A percentile compares a stretch with the other conserved stretches of the same genome.
Evolutionary conservation across 2,113 vertebrate genomes (phyloP).

Genomic region (Oxyura jamaicensis): DNA sequence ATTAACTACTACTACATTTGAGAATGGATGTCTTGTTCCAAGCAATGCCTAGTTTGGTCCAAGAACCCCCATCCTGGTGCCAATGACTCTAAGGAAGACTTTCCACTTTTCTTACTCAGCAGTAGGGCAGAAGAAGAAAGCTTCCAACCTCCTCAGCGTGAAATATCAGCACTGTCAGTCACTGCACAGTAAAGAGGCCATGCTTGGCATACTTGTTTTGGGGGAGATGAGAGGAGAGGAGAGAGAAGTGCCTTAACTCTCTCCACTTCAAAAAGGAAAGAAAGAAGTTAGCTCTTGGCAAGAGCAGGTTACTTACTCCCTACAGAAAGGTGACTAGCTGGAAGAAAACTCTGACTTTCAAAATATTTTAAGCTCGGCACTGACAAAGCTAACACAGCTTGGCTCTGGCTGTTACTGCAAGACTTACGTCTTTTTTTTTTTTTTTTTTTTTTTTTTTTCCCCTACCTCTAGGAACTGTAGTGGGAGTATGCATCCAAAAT

Average conservation of each 20-base stretch:
- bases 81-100: not conserved
- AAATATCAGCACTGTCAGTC: not conserved
- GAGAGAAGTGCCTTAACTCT: not conserved
- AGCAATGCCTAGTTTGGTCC: not conserved
- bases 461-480: not conserved
- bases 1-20: not conserved
- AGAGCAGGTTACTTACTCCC: not conserved
- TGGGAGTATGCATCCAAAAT: not conserved
- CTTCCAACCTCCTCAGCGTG: not conserved
- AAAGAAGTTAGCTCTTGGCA: not conserved
- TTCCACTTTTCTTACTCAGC: not conserved
- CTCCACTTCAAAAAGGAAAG: fast-evolving
- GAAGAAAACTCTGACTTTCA: conserved; percentile 17
- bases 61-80: not conserved
- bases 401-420: not conserved
- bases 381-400: not conserved
- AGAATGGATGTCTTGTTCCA: not conserved
- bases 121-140: not conserved
- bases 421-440: not conserved
- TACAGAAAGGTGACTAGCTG: not conserved
- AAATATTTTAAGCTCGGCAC: conserved; percentile 44
- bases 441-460: too few relatives aligned
- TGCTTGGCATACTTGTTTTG: not conserved
- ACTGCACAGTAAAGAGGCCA: not conserved
- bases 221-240: not conserved